Evolutionary conservation across 2,888 invertebrate species (phyloP).

Genomic region (Brachylomia viminalis): DNA sequence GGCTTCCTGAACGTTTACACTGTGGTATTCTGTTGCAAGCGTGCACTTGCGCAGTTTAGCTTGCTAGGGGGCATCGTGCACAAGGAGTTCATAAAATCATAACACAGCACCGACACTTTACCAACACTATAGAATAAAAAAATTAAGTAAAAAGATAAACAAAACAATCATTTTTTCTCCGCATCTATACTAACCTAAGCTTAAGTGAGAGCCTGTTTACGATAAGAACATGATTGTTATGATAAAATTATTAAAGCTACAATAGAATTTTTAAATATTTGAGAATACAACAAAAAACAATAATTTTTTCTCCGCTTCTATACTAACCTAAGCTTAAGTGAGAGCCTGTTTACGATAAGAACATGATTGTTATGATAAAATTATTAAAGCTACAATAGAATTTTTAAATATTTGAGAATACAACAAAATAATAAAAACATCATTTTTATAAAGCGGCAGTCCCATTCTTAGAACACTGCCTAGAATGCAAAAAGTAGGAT

Average conservation of each 20-base stretch:
- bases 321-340: not conserved
- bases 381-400: conserved; percentile 22
- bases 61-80: not conserved
- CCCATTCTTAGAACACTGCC: conserved; percentile 10
- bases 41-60: not conserved
- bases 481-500: conserved; percentile 29
- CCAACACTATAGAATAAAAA: conserved; percentile 30
- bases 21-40: too few relatives aligned
- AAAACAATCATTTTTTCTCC: conserved; percentile 28
- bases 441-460: conserved; percentile 1
- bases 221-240: conserved; percentile 30
- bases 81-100: conserved; percentile 58
- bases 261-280: conserved; percentile 26
- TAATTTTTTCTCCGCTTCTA: too few relatives aligned
- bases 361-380: conserved; percentile 30
- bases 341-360: conserved; percentile 10
- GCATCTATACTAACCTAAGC: not conserved
- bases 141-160: conserved; percentile 31
- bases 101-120: conserved; percentile 50
- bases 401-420: conserved; percentile 33
- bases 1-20: too few relatives aligned
- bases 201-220: conserved; percentile 1
- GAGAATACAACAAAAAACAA: conserved; percentile 38
- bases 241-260: conserved; percentile 24
- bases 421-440: conserved; percentile 29